A percentile compares a stretch with the other conserved stretches of the same genome.
Evolutionary conservation across 2,888 invertebrate genomes (phyloP).

Genomic region (Trachelus stipa): DNA sequence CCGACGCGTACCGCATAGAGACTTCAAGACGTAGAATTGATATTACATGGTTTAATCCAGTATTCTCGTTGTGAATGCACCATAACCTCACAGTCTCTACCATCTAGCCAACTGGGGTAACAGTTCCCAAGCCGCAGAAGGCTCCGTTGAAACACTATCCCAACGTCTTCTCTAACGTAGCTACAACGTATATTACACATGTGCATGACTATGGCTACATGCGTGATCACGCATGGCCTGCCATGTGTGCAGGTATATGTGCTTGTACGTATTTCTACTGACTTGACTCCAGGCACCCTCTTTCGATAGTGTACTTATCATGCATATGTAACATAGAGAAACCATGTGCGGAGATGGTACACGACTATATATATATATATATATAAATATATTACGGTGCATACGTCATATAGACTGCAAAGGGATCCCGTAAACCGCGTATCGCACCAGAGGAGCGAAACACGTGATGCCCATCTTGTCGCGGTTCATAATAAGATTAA

Average conservation of each 20-base stretch:
- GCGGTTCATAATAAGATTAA: conserved; percentile 17
- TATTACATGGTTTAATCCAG: not conserved
- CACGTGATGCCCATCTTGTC: conserved; percentile 45
- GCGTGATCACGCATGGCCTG: not conserved
- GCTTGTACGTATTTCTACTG: not conserved
- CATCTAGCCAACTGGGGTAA: conserved; percentile 52
- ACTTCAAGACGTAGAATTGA: not conserved
- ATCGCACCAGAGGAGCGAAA: conserved; percentile 19
- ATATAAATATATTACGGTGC: not conserved
- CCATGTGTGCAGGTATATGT: not conserved
- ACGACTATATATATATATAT: not conserved
- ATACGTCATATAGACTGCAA: not conserved
- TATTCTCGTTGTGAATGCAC: conserved; percentile 42
- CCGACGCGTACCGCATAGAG: not conserved
- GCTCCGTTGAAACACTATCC: conserved; percentile 9
- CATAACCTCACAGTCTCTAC: conserved; percentile 52
- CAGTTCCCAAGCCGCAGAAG: conserved; percentile 48
- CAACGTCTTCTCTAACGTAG: not conserved
- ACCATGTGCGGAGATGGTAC: not conserved
- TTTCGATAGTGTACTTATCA: not conserved
- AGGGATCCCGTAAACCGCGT: not conserved
- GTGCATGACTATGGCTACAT: conserved; percentile 5
- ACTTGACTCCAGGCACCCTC: not conserved
- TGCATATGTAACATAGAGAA: not conserved
- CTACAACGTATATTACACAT: not conserved